phyloP scores from a whole-genome alignment of 2,888 invertebrate genomes.

The Pomacea canaliculata region DNA sequence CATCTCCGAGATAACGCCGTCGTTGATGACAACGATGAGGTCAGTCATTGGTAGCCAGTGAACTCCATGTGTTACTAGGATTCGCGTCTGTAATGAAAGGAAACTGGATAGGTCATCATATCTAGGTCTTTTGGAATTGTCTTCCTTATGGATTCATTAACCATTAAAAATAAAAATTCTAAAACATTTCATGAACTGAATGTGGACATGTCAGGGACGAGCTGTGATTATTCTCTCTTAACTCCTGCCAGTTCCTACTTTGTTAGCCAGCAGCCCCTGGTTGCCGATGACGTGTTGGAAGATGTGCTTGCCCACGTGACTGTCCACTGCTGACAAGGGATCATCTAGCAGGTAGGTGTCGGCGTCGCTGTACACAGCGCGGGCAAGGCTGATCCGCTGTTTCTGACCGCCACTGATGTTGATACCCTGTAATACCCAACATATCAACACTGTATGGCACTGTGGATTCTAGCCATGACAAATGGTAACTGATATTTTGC shows the following conservation, averaged over 20 bases:
- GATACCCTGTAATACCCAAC: constrained; percentile 22
- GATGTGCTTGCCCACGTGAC: constrained; percentile 31
- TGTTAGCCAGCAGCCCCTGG: constrained; percentile 23
- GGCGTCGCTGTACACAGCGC: constrained; percentile 28
- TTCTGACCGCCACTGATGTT: constrained; percentile 29
- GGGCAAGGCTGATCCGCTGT: constrained; percentile 22
- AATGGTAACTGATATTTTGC: too few species aligned
- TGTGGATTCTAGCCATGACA: too few species aligned
- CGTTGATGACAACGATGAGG: constrained; percentile 34
- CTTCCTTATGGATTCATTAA: too few species aligned
- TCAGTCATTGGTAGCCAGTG: constrained; percentile 92
- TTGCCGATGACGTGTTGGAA: constrained; percentile 25
- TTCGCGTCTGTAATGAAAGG: constrained; percentile 76
- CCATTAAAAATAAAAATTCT: too few species aligned
- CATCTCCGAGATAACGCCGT: constrained; percentile 81
- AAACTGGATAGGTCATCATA: not conserved
- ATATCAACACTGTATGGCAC: too few species aligned
- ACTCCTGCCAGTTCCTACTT: constrained; percentile 3
- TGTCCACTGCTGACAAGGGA: constrained; percentile 30
- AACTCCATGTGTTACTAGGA: constrained; percentile 73
- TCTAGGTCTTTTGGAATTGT: too few species aligned
- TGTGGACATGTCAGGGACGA: too few species aligned
- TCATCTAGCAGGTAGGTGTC: constrained; percentile 31
- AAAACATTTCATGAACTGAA: too few species aligned
- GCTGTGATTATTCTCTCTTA: too few species aligned